A percentile compares a stretch with the other conserved stretches of the same genome.
Evolutionary conservation across 1,140 invertebrate genomes (phyloP).

Genomic region (Hycleus phaleratus): DNA sequence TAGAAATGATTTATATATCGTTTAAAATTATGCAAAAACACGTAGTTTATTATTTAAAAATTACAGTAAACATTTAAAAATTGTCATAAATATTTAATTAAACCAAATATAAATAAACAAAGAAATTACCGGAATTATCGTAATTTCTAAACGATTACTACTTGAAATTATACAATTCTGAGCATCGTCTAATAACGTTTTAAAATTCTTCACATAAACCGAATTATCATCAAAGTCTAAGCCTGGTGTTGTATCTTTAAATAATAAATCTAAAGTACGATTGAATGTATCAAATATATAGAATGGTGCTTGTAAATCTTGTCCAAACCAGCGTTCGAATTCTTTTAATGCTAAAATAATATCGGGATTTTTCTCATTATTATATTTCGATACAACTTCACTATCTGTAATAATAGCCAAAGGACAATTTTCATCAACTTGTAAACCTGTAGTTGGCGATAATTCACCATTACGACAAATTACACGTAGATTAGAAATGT

Average conservation of each 20-base stretch:
- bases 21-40: too few species aligned
- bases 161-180: too few species aligned
- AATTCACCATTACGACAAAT: slow-evolving; percentile 53
- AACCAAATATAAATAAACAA: too few species aligned
- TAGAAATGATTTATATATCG: not conserved
- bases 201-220: too few species aligned
- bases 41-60: too few species aligned
- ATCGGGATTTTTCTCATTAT: slow-evolving; percentile 22
- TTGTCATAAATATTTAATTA: too few species aligned
- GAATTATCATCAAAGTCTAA: too few species aligned
- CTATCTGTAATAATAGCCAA: slow-evolving; percentile 51
- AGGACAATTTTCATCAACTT: slow-evolving; percentile 48
- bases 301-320: slow-evolving; percentile 29
- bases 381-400: slow-evolving; percentile 46
- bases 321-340: slow-evolving; percentile 26
- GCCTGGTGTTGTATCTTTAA: slow-evolving; percentile 23
- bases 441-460: slow-evolving; percentile 42
- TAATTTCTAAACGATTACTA: too few species aligned
- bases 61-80: too few species aligned
- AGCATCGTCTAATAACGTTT: too few species aligned
- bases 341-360: slow-evolving; percentile 20
- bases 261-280: slow-evolving; percentile 45
- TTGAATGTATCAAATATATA: slow-evolving; percentile 46
- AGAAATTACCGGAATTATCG: too few species aligned
- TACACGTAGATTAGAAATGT: slow-evolving; percentile 40